Base-by-base conservation (phyloP, 1,140 invertebrate genomes). In the Cotesia typhae region DNA sequence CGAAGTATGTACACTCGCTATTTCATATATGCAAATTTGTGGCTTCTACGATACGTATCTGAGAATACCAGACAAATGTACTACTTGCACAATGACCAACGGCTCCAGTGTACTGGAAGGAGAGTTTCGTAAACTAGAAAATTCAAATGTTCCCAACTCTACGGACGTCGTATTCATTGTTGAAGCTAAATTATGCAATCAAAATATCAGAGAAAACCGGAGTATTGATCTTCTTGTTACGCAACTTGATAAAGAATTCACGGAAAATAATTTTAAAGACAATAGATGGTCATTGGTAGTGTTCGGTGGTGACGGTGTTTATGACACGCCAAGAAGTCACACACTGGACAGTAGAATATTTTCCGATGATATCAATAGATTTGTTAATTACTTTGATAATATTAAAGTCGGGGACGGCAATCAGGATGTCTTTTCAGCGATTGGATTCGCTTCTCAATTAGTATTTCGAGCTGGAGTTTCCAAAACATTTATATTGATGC, bases 111-210 rank as follows among this genome's bases (percentile, higher is more conserved):
- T 95, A 7, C 87, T 90, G 4, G 94, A 95, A 84, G 93, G 94
- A 2, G 89, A 91, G 9, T 92, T 94, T 76, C 83, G 89, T 7
- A 84, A 88, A 57, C 79, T 94, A 3, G 83, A 85, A 51, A 84
- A 81, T 2, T 78, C 85, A 1, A 77, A 87, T 28, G 84, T 92
- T 3, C 91, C 91, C 0, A 87, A 84, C 51, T 92, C 93, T 1
- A 90, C 92, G 10, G 96, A 98, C 81, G 86, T 97, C 0, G 93
- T 97, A 37, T 95, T 98, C 80, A 91, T 97, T 57, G 89, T 97
- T 0, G 96, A 97, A 82, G 94, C 94, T 3, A 94, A 94, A 77
- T 82, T 87, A 2, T 97, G 95, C 80, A 96, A 96, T 84, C 86
- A 86, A 52, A 90, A 92, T 73, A 83, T 92, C 1, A 88, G 87